Percentiles rank a stretch among this genome's conserved stretches.
phyloP scores from a whole-genome alignment of 1,140 invertebrate genomes.

The Penaeus indicus region DNA sequence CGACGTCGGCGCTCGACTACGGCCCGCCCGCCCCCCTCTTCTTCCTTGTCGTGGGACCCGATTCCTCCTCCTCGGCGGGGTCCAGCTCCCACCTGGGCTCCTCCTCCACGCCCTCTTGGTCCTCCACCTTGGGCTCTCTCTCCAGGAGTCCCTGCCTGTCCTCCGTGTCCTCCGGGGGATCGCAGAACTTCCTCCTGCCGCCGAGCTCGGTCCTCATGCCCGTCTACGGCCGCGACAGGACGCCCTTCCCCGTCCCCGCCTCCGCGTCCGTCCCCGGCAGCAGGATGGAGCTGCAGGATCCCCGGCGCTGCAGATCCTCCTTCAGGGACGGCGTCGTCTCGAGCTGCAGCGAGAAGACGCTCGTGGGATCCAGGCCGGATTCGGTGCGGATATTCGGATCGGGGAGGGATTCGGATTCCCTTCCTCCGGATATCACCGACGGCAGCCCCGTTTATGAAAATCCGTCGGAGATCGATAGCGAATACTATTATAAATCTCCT shows the following conservation, averaged over 20 bases:
- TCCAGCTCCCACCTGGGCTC: neutral
- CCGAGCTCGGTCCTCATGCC: neutral
- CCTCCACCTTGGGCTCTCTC: too few relatives aligned
- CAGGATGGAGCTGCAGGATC: constrained; percentile 7
- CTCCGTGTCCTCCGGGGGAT: too few relatives aligned
- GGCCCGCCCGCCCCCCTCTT: constrained; percentile 29
- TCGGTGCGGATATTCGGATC: constrained; percentile 47
- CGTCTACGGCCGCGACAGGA: constrained; percentile 44
- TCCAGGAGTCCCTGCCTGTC: too few relatives aligned
- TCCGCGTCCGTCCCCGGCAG: neutral
- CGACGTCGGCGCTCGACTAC: constrained; percentile 6
- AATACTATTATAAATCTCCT: constrained; percentile 62
- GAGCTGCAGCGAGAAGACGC: constrained; percentile 57
- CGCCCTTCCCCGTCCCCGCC: constrained; percentile 37
- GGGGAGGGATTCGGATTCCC: constrained; percentile 40
- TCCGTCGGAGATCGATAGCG: constrained; percentile 56
- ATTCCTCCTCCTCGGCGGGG: constrained; percentile 12
- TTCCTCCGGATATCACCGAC: constrained; percentile 50
- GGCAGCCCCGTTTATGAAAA: constrained; percentile 61
- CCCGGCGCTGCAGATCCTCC: neutral
- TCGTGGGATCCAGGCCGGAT: constrained; percentile 52
- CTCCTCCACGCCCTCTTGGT: too few relatives aligned
- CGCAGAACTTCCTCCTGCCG: neutral
- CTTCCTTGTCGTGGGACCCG: constrained; percentile 3
- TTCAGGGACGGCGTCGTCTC: neutral